phyloP scores from a whole-genome alignment of 2,113 vertebrate genomes.

The Poicephalus meyeri region DNA sequence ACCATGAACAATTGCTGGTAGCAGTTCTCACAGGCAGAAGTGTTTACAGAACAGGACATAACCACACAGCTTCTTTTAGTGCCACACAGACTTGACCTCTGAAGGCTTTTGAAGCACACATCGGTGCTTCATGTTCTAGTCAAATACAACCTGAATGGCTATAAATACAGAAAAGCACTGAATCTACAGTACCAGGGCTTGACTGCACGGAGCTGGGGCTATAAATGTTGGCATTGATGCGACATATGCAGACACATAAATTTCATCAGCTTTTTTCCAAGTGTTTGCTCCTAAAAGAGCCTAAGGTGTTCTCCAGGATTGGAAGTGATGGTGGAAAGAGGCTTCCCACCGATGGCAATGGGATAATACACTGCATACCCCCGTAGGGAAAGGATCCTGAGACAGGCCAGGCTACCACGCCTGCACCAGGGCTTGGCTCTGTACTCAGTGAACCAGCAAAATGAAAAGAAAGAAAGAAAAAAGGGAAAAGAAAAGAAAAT shows the following conservation, averaged over 20 bases:
- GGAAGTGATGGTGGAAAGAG: not conserved
- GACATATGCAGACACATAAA: not conserved
- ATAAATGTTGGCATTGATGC: not conserved
- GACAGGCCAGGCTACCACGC: accelerated
- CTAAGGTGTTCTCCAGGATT: not conserved
- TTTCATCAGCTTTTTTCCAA: not conserved
- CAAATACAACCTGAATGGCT: not conserved
- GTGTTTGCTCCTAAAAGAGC: not conserved
- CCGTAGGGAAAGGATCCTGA: not conserved
- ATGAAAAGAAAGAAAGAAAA: not conserved
- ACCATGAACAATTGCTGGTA: conserved; percentile 59
- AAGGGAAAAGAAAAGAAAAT: not conserved
- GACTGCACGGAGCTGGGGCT: not conserved
- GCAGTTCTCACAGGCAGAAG: conserved; percentile 28
- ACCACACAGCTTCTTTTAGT: not conserved
- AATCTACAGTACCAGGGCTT: not conserved
- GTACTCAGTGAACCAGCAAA: not conserved
- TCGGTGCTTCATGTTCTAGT: not conserved
- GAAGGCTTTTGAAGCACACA: not conserved
- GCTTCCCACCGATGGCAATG: not conserved
- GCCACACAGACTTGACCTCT: not conserved
- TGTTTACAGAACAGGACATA: conserved; percentile 56
- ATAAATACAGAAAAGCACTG: not conserved
- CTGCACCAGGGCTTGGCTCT: not conserved
- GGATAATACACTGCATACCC: accelerated